phyloP scores from a whole-genome alignment of 2,888 invertebrate genomes.

The Cyaniris semiargus region DNA sequence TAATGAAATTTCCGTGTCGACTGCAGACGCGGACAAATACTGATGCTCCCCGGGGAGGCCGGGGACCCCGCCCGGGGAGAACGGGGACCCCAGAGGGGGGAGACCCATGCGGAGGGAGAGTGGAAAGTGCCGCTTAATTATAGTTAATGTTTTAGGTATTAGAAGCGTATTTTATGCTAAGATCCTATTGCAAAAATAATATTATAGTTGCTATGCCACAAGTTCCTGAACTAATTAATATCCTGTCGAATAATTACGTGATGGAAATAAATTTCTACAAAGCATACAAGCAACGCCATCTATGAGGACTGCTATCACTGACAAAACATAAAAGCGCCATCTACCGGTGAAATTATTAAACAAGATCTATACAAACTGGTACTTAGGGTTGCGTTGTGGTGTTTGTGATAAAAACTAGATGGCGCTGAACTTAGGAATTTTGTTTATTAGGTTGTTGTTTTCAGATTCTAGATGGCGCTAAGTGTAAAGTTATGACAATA shows the following conservation, averaged over 20 bases:
- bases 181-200: not conserved
- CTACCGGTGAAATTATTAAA: not conserved
- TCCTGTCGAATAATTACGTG: not conserved
- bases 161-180: not conserved
- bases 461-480: not conserved
- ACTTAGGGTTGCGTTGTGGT: not conserved
- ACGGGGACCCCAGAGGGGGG: not conserved
- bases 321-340: not conserved
- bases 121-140: not conserved
- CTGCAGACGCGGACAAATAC: slow-evolving; percentile 40
- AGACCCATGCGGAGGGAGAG: not conserved
- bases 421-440: not conserved
- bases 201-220: not conserved
- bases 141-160: not conserved
- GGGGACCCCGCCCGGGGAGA: not conserved
- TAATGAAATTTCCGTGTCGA: slow-evolving; percentile 61
- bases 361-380: not conserved
- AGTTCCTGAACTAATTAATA: not conserved
- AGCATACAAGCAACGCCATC: too few species aligned
- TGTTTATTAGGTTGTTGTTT: not conserved
- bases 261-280: too few species aligned
- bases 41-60: slow-evolving; percentile 42
- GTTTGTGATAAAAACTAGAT: not conserved
- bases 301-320: too few species aligned
- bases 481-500: too few species aligned